Base-by-base conservation (phyloP, 2,888 invertebrate species). In the Brachycybe producta region DNA sequence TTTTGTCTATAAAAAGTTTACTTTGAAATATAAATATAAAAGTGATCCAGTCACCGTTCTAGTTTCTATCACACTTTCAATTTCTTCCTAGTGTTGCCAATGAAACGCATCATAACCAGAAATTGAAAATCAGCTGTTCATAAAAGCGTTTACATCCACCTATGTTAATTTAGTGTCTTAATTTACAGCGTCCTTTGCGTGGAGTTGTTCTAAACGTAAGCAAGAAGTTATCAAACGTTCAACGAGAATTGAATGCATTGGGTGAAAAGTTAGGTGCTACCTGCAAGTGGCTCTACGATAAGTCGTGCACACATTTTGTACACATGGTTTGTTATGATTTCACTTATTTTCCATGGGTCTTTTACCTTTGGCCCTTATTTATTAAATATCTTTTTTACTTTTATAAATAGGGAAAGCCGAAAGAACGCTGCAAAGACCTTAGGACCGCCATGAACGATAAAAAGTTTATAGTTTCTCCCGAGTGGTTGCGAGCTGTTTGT, bases 231-330 rank as follows among this genome's bases (percentile, higher is more conserved):
- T 59, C 57, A 19, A 55, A 59, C 3, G 58, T 64, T 23, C 66
- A 68, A 56, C 57, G 61, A 2, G 65, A 66, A 47, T 59, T 66
- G 38, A 65, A 66, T 57, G 60, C 62, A 43, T 58, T 65, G 7
- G 67, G 66, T 8, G 57, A 57, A 5, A 56, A 58, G 2, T 60
- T 70, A 15, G 70, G 70, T 11, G 70, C 67, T 3, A 62, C 64
- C 41, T 67, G 62, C 56, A 55, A 61, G n/a, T 67, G 66, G 66
- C 61, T 58, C 5, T 66, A 65, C 53, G 64, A 65, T 50, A 53
- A 50, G n/a, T 57, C 61, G 8, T 67, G 67, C 47, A 70, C 70
- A 11, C 70, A 70, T 56, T 67, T 65, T 58, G 61, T 70, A 13
- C 62, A 62, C 30, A 26, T 40, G 30, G 48, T 48, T 4, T 5